phyloP scores from a whole-genome alignment of 1,140 invertebrate genomes.

The Drosophila sp. region DNA sequence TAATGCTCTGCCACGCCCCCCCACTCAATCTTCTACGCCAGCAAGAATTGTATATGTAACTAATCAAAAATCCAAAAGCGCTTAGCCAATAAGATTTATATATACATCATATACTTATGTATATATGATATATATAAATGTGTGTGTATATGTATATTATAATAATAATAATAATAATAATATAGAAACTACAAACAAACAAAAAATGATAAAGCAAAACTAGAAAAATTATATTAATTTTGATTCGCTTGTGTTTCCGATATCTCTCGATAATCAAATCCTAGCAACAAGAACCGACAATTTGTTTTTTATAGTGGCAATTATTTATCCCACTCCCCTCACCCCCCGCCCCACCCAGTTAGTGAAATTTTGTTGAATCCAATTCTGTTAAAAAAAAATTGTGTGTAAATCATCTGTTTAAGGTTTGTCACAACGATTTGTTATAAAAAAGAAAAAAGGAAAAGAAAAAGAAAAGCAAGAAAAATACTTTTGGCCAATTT shows the following conservation, averaged over 20 bases:
- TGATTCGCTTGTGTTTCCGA: slow-evolving; percentile 38
- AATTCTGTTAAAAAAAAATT: slow-evolving; percentile 45
- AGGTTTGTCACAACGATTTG: slow-evolving; percentile 64
- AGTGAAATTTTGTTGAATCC: slow-evolving; percentile 61
- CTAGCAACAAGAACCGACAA: slow-evolving; percentile 35
- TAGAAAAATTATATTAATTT: slow-evolving; percentile 72
- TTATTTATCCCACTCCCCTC: slow-evolving; percentile 25
- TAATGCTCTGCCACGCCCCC: background rate
- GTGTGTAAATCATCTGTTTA: slow-evolving; percentile 34
- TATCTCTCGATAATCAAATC: slow-evolving; percentile 41
- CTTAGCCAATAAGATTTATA: slow-evolving; percentile 10
- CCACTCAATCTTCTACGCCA: slow-evolving; percentile 26
- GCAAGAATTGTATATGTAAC: slow-evolving; percentile 51
- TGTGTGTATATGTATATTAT: slow-evolving; percentile 10
- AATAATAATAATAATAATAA: background rate
- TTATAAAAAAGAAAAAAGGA: slow-evolving; percentile 32
- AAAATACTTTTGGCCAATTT: slow-evolving; percentile 28
- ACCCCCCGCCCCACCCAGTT: slow-evolving; percentile 25
- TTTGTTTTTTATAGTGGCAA: slow-evolving; percentile 44
- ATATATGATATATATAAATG: slow-evolving; percentile 7
- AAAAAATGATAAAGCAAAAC: slow-evolving; percentile 29
- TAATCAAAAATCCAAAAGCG: slow-evolving; percentile 29
- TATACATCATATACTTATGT: background rate
- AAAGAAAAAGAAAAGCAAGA: no score
- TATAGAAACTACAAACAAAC: background rate